These are phyloP conservation scores for Macaria notata DNA, from an alignment of 2,888 invertebrate species.

Conservation along the genomic window DNA sequence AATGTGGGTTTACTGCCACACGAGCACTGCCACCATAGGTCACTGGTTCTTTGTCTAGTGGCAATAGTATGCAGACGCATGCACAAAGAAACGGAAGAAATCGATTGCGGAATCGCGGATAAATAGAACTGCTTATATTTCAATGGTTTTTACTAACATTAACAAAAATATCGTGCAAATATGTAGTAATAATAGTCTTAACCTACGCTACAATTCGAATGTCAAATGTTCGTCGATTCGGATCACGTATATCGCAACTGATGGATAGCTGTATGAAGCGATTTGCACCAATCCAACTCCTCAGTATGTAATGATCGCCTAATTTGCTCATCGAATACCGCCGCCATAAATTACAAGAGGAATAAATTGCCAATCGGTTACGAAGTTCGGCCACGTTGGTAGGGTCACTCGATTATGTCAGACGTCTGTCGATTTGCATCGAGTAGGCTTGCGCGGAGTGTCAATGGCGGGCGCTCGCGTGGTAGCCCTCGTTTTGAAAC, in stretches of 20 bases:
- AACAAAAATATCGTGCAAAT: too few relatives aligned
- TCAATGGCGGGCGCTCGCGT: not conserved
- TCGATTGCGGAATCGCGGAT: too few relatives aligned
- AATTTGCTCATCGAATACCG: constrained; percentile 30
- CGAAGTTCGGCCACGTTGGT: constrained; percentile 22
- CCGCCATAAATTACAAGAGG: constrained; percentile 24
- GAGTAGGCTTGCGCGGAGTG: not conserved
- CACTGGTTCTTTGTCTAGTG: too few relatives aligned
- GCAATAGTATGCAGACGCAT: too few relatives aligned
- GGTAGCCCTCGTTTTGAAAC: constrained; percentile 12
- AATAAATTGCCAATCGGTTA: constrained; percentile 32
- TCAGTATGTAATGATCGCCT: constrained; percentile 27
- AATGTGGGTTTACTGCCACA: not conserved
- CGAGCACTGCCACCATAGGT: too few relatives aligned
- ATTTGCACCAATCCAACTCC: constrained; percentile 21
- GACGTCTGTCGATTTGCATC: constrained; percentile 10
- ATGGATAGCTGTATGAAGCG: constrained; percentile 29
- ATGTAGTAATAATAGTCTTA: too few relatives aligned
- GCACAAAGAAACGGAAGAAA: too few relatives aligned
- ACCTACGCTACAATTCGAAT: too few relatives aligned
- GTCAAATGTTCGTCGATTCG: constrained; percentile 14
- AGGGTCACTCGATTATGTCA: constrained; percentile 25
- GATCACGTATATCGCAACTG: constrained; percentile 33
- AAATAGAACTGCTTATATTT: too few relatives aligned
- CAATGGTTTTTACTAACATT: too few relatives aligned